Percentiles rank a stretch among this genome's conserved stretches.
Conservation (phyloP, 2,113 vertebrate species). For the Lucifuga dentata region DNA sequence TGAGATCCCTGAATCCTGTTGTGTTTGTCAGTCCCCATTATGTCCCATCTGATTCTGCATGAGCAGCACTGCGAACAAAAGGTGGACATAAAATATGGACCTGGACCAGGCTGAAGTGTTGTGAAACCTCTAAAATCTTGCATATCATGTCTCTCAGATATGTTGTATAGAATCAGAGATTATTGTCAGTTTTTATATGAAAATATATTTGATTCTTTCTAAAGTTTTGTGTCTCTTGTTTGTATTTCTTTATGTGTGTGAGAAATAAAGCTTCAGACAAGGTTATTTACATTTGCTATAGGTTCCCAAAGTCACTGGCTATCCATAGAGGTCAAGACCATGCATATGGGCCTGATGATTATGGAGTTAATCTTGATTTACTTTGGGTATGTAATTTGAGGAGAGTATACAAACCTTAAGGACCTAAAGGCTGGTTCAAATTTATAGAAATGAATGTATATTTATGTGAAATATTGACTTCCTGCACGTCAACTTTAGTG, state of each 20-base stretch:
- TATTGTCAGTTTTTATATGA: slow-evolving; percentile 40
- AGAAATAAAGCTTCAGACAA: background rate
- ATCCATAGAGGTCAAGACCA: too few species aligned
- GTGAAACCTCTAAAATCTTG: background rate
- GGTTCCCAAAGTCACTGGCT: too few species aligned
- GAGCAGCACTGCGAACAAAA: slow-evolving; percentile 1
- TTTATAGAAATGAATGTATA: too few species aligned
- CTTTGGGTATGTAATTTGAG: too few species aligned
- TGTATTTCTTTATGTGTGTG: background rate
- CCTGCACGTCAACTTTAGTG: too few species aligned
- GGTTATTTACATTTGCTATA: too few species aligned
- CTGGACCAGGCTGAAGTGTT: background rate
- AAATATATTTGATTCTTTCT: slow-evolving; percentile 2
- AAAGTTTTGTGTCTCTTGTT: background rate
- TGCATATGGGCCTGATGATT: too few species aligned
- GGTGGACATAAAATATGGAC: background rate
- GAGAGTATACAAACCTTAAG: too few species aligned
- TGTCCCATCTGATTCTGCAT: slow-evolving; percentile 3
- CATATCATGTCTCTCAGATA: background rate
- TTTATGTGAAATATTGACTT: too few species aligned
- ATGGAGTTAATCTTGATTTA: too few species aligned
- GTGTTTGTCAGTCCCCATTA: background rate
- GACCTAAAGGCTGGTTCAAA: too few species aligned
- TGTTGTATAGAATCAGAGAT: slow-evolving; percentile 28
- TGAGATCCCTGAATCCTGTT: background rate